phyloP scores from a whole-genome alignment of 1,140 invertebrate species.

The Pachypeltis micranthus region DNA sequence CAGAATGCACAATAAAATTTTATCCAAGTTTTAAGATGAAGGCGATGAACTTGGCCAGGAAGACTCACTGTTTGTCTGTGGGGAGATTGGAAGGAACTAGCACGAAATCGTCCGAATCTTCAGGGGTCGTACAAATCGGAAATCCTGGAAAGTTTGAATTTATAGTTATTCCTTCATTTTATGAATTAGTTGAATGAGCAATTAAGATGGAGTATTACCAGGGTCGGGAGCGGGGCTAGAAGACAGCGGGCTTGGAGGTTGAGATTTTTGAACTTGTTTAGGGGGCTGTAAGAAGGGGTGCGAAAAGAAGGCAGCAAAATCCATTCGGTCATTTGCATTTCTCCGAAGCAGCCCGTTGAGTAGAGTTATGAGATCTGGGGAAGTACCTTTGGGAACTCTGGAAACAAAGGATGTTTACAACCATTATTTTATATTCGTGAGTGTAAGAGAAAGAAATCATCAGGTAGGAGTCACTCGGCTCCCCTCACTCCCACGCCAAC shows the following conservation, averaged over 20 bases:
- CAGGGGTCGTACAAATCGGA: slow-evolving; percentile 46
- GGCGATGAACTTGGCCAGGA: background rate
- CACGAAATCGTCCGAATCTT: slow-evolving; percentile 70
- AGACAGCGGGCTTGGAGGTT: slow-evolving; percentile 34
- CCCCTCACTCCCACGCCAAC: too few species aligned
- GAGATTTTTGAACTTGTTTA: slow-evolving; percentile 19
- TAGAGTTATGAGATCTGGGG: slow-evolving; percentile 74
- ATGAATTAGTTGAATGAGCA: too few species aligned
- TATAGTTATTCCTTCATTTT: too few species aligned
- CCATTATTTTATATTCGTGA: too few species aligned
- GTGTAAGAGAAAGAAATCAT: too few species aligned
- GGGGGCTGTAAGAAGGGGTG: slow-evolving; percentile 76
- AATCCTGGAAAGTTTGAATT: slow-evolving; percentile 37
- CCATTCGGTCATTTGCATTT: slow-evolving; percentile 88
- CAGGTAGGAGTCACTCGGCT: too few species aligned
- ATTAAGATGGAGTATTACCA: too few species aligned
- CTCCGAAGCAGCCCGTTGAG: slow-evolving; percentile 76
- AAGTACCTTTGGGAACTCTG: slow-evolving; percentile 87
- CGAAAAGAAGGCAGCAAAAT: slow-evolving; percentile 89
- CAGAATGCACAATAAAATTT: background rate
- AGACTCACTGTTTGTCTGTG: slow-evolving; percentile 31
- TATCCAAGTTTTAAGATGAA: background rate
- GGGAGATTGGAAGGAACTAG: slow-evolving; percentile 64
- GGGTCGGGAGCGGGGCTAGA: slow-evolving; percentile 20
- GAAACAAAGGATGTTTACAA: too few species aligned